These are phyloP conservation scores for Asteroscopus sphinx DNA, from an alignment of 2,888 invertebrate species.

Conservation along the genomic window DNA sequence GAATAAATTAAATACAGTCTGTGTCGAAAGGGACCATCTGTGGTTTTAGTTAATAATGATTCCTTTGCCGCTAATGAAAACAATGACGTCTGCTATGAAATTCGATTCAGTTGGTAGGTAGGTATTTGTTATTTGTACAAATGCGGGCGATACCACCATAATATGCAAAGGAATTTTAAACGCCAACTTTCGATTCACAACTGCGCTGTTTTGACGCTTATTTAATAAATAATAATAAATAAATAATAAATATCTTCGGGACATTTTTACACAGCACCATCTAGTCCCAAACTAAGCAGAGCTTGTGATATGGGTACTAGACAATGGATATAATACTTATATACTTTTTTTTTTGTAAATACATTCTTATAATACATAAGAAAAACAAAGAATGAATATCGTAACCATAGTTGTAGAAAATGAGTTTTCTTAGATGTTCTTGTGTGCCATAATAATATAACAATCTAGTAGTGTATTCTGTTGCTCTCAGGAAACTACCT, in stretches of 20 bases:
- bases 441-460: conserved; percentile 11
- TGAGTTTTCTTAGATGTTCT: conserved; percentile 13
- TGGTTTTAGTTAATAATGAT: conserved; percentile 7
- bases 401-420: conserved; percentile 1
- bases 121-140: conserved; percentile 8
- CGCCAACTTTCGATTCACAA: conserved; percentile 7
- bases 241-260: too few species aligned
- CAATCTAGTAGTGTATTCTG: conserved; percentile 1
- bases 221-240: too few species aligned
- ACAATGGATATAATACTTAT: too few species aligned
- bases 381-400: conserved; percentile 8
- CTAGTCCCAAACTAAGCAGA: too few species aligned
- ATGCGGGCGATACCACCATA: conserved; percentile 12
- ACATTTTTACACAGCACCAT: too few species aligned
- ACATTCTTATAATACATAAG: too few species aligned
- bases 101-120: conserved; percentile 1
- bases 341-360: too few species aligned
- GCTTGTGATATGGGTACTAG: too few species aligned
- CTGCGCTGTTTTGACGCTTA: neutral
- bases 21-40: neutral
- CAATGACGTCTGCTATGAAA: neutral
- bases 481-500: too few species aligned
- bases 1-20: too few species aligned
- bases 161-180: conserved; percentile 20
- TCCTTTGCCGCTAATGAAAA: conserved; percentile 1